Evolutionary conservation across 1,140 invertebrate species (phyloP).

Genomic region (Drosophila kohkoa): DNA sequence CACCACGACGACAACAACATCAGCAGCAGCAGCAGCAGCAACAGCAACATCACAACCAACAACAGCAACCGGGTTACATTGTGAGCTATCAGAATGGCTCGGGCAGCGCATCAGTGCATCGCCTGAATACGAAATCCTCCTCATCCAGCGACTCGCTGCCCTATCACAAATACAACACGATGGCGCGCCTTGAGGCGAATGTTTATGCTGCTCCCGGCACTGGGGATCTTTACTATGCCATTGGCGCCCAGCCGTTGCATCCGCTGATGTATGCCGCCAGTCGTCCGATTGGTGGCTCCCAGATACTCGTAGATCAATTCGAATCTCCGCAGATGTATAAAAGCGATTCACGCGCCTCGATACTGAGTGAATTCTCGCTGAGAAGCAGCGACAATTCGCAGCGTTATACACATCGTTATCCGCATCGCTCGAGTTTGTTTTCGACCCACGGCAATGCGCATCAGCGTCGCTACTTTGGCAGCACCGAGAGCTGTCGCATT

Average conservation of each 20-base stretch:
- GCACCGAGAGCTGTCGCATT: constrained; percentile 82
- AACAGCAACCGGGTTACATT: constrained; percentile 59
- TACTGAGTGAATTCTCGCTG: constrained; percentile 80
- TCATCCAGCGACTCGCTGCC: constrained; percentile 83
- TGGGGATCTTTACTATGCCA: constrained; percentile 68
- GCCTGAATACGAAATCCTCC: constrained; percentile 81
- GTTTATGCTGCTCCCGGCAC: constrained; percentile 52
- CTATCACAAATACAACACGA: constrained; percentile 78
- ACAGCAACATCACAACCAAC: constrained; percentile 42
- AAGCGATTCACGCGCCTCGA: constrained; percentile 80
- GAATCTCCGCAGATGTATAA: constrained; percentile 82
- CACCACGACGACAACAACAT: constrained; percentile 32
- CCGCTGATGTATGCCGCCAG: constrained; percentile 78
- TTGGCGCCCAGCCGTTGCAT: constrained; percentile 56
- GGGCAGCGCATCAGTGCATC: constrained; percentile 55
- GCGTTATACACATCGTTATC: constrained; percentile 64
- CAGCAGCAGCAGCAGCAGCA: constrained; percentile 41
- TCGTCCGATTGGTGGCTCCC: constrained; percentile 76
- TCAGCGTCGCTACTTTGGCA: constrained; percentile 78
- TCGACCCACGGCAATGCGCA: constrained; percentile 60
- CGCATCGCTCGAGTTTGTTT: constrained; percentile 69
- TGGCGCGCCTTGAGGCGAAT: constrained; percentile 72
- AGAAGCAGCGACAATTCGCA: constrained; percentile 82
- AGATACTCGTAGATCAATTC: constrained; percentile 74
- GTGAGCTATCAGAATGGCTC: constrained; percentile 65